Evolutionary conservation across 2,797 vertebrate genomes (phyloP).

Genomic region (Danio choprae): DNA sequence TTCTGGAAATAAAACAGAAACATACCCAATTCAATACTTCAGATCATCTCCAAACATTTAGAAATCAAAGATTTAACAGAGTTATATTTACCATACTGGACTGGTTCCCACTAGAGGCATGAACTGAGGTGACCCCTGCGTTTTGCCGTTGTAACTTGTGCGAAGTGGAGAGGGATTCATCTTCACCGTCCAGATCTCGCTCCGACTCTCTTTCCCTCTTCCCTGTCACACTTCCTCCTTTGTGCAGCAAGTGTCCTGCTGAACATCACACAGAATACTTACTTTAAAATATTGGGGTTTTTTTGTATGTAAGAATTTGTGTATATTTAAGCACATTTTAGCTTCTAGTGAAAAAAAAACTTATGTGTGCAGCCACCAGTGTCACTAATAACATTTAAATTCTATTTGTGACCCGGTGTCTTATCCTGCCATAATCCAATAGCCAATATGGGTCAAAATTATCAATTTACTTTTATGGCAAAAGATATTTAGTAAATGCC

Average conservation of each 20-base stretch:
- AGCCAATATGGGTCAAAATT: too few species aligned
- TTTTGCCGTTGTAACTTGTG: slow-evolving; percentile 76
- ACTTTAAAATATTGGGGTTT: too few species aligned
- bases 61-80: not conserved
- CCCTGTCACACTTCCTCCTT: slow-evolving; percentile 67
- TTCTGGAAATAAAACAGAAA: slow-evolving; percentile 59
- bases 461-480: too few species aligned
- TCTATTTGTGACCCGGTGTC: too few species aligned
- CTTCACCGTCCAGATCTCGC: slow-evolving; percentile 67
- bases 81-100: slow-evolving; percentile 30
- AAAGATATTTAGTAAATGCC: too few species aligned
- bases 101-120: slow-evolving; percentile 27
- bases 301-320: too few species aligned
- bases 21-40: not conserved
- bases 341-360: too few species aligned
- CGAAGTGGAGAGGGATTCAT: slow-evolving; percentile 63
- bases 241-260: slow-evolving; percentile 68
- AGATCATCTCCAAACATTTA: not conserved
- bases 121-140: slow-evolving; percentile 67
- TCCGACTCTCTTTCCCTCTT: slow-evolving; percentile 78
- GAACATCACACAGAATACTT: not conserved
- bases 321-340: too few species aligned
- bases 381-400: too few species aligned
- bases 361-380: too few species aligned
- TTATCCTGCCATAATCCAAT: too few species aligned